These are phyloP conservation scores for Pedicia rivosa DNA, from an alignment of 2,888 invertebrate genomes.

Conservation along the genomic window DNA sequence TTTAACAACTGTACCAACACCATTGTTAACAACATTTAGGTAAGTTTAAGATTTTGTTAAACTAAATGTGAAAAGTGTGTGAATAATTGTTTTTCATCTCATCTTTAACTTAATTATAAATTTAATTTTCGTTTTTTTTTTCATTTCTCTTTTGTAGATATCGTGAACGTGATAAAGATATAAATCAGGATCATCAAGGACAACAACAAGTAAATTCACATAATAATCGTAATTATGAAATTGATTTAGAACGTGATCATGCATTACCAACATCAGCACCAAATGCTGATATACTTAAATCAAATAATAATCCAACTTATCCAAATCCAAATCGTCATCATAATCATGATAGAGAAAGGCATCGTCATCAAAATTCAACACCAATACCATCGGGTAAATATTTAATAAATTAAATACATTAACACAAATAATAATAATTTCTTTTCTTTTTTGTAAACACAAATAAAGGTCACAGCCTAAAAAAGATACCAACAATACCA, in stretches of 20 bases:
- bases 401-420: neutral
- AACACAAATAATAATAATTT: neutral
- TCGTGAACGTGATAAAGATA: slow-evolving; percentile 15
- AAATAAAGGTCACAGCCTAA: slow-evolving; percentile 32
- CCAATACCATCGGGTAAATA: slow-evolving; percentile 26
- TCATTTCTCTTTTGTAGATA: neutral
- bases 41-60: slow-evolving; percentile 16
- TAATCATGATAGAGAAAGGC: slow-evolving; percentile 25
- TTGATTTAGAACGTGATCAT: slow-evolving; percentile 56
- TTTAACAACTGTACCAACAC: slow-evolving; percentile 45
- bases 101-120: too few species aligned
- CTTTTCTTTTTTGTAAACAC: slow-evolving; percentile 8
- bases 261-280: slow-evolving; percentile 59
- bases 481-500: slow-evolving; percentile 36
- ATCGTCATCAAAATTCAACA: slow-evolving; percentile 27
- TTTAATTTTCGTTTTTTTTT: too few species aligned
- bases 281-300: slow-evolving; percentile 61
- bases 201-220: neutral
- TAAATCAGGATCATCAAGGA: slow-evolving; percentile 12
- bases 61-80: too few species aligned
- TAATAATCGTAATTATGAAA: slow-evolving; percentile 39
- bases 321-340: slow-evolving; percentile 50
- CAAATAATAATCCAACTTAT: slow-evolving; percentile 59
- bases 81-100: too few species aligned
- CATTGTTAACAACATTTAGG: slow-evolving; percentile 39